These are phyloP conservation scores for Ardeotis arabs DNA, from an alignment of 2,113 vertebrate genomes.

Conservation along the genomic window DNA sequence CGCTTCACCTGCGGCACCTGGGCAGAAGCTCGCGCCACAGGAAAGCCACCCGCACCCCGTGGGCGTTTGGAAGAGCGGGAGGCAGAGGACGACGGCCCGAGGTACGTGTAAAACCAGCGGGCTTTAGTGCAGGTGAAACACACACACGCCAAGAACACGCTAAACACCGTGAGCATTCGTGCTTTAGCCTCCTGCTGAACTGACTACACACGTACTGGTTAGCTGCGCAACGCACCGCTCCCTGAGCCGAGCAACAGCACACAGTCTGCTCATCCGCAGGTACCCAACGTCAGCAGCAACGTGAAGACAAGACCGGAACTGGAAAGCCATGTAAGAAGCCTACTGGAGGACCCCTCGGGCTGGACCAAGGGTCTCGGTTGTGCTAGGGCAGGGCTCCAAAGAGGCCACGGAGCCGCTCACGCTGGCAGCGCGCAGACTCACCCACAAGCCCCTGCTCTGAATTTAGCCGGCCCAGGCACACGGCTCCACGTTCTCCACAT, in stretches of 20 bases:
- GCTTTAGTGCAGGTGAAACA: background rate
- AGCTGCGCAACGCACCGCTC: background rate
- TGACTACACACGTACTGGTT: too few relatives aligned
- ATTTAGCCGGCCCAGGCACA: background rate
- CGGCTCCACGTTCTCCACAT: background rate
- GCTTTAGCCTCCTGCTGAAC: background rate
- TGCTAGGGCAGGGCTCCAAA: background rate
- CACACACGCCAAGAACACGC: fast-evolving
- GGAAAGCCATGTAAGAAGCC: fast-evolving
- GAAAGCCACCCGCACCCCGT: fast-evolving
- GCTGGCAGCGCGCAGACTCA: fast-evolving
- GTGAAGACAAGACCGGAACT: background rate
- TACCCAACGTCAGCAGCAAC: background rate
- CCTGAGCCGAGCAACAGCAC: background rate
- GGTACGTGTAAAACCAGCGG: background rate
- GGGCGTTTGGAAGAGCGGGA: background rate
- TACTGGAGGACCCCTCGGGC: background rate
- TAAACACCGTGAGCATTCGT: background rate
- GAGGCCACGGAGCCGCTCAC: fast-evolving
- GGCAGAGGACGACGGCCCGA: background rate
- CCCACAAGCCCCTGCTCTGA: background rate
- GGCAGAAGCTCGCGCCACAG: background rate
- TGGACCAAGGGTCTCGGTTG: fast-evolving
- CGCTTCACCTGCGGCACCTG: background rate
- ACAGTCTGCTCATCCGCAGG: background rate